Base-by-base conservation (phyloP, 92 coral and sea anemone species). In the Porites cylindrica region DNA sequence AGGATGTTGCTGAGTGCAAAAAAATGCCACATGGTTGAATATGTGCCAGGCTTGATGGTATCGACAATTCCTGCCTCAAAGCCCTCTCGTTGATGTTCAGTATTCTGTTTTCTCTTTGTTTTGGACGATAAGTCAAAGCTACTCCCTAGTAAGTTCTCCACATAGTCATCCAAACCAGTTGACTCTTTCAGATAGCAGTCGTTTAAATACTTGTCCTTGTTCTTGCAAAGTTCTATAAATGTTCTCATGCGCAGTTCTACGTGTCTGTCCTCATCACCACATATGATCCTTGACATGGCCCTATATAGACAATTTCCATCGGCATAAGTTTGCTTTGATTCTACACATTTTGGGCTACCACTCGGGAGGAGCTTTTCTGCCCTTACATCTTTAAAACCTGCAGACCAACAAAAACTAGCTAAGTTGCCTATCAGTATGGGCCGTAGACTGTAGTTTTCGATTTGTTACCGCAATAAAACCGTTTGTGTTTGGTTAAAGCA, bases 21-120 rank as follows among this genome's bases (percentile, higher is more conserved):
- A 56, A 90, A 71, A 66, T 93, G 96, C 92, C 93, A 90, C 87
- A 93, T 93, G 91, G 66, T 90, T 64, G 85, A 82, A 58, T 92
- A 92, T 32, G 72, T 75, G 52, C 95, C 91, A 43, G 93, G 91
- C 93, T 90, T 89, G 76, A 92, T 86, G 80, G 77, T 90, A 19
- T 72, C 24, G 11, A 86, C 75, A 2, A 90, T 75, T 29, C 91
- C 91, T 61, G 86, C 78, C 83, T 92, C 91, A 82, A 89, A 92
- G 2, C 86, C 93, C 58, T 63, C 79, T 58, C 80, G 88, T 66
- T 75, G 90, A 26, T 86, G 91, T 60, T 77, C 76, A 72, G 77
- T 17, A 18, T 74, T 92, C 32, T 56, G 67, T 65, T 53, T 74
- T 23, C 88, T 77, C 82, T 78, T 85, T 13, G 77, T 59, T 70